Evolutionary conservation across 2,888 invertebrate species (phyloP), one percentile per base, ranked within the genome.

Genomic region (Tinea pellionella): DNA sequence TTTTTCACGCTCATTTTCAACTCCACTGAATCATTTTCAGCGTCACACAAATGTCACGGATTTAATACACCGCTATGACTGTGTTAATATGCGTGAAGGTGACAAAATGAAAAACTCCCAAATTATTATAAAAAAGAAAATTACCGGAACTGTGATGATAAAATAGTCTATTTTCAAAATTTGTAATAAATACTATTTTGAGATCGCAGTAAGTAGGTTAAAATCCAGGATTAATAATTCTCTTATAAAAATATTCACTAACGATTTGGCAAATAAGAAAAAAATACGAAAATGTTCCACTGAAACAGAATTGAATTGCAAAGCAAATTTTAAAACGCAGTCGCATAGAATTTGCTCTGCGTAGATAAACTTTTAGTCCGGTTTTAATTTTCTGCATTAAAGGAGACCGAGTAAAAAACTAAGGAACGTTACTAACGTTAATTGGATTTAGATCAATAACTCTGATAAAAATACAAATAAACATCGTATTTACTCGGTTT

Each of bases 1-100:
- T 82, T 78, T 78, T 69, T 67, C 63, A 67, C 69, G 71, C 73
- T 72, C 70, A 75, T 78, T 80, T 76, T 66, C 71, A 69, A 71
- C 72, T 71, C 65, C 62, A 63, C 65, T 67, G 37, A 37, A 37
- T 37, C 37, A 37, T 37, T 37, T 37, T 37, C 11, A 37, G n/a
- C 37, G 13, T 47, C 47, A 47, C 47, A 47, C 9, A 47, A n/a
- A n/a, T 47, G 47, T 47, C 47, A 9, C 37, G 9, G 47, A 7
- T 47, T n/a, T 16, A n/a, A 7, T 47, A 47, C 59, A 66, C 71
- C 65, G 63, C 67, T 71, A 64, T 68, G 65, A 62, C 63, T 67
- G 65, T 61, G 68, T 65, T 77, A 76, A 79, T 74, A 67, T 62
- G 69, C 75, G 70, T 80, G 70, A 71, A 75, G 65, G 70, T 74